Evolutionary conservation across 2,888 invertebrate genomes (phyloP).

Genomic region (Dolomedes plantarius): DNA sequence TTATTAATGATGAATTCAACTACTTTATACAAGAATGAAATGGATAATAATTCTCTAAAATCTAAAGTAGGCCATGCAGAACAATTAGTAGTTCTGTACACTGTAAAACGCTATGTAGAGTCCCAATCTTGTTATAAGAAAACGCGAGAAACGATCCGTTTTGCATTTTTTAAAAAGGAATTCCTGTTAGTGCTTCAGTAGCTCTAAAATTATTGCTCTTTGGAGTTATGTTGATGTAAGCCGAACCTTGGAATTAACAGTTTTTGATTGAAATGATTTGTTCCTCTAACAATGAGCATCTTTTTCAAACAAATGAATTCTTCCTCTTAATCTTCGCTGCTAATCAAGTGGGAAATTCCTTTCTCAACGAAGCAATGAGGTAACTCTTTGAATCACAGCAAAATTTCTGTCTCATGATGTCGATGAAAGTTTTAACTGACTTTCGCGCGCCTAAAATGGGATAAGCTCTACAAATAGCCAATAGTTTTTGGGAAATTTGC

Average conservation of each 20-base stretch:
- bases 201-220: conserved; percentile 8
- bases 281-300: neutral
- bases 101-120: too few relatives aligned
- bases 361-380: too few relatives aligned
- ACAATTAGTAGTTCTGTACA: too few relatives aligned
- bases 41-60: neutral
- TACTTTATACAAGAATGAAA: neutral
- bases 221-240: neutral
- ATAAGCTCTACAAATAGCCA: neutral
- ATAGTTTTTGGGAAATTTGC: too few relatives aligned
- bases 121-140: too few relatives aligned
- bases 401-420: too few relatives aligned
- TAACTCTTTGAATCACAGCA: too few relatives aligned
- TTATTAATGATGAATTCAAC: neutral
- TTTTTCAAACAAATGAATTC: neutral
- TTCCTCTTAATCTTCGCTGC: neutral
- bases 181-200: too few relatives aligned
- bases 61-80: neutral
- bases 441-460: too few relatives aligned
- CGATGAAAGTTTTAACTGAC: too few relatives aligned
- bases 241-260: neutral
- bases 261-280: neutral
- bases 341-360: neutral
- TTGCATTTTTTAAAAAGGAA: too few relatives aligned
- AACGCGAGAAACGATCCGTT: too few relatives aligned